Percentiles rank a stretch among this genome's conserved stretches.
phyloP scores from a whole-genome alignment of 2,888 invertebrate species.

The Amblyjoppa fuscipennis region DNA sequence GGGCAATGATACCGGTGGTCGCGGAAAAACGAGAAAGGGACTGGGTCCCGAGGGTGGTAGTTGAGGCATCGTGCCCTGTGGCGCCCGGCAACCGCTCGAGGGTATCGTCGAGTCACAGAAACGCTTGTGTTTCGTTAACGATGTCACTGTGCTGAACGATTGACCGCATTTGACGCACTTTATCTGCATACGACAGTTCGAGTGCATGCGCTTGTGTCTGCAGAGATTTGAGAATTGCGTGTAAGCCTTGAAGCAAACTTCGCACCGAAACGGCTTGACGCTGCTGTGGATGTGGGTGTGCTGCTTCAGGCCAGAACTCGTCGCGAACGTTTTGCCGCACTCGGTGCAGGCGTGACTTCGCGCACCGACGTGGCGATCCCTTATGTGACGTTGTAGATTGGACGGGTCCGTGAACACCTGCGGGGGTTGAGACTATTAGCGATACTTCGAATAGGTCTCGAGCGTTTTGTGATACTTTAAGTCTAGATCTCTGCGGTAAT shows the following conservation, averaged over 20 bases:
- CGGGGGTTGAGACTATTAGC: constrained; percentile 86
- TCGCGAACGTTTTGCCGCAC: constrained; percentile 99
- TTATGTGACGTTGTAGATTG: constrained; percentile 98
- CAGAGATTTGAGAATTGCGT: constrained; percentile 99
- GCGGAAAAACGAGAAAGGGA: constrained; percentile 90
- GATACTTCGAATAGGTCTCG: constrained; percentile 78
- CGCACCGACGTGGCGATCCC: constrained; percentile 97
- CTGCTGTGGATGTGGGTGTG: constrained; percentile 99
- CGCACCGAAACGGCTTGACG: constrained; percentile 98
- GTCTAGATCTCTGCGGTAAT: not conserved
- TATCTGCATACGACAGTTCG: constrained; percentile 96
- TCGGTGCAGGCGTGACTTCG: constrained; percentile 98
- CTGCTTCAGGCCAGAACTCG: constrained; percentile 98
- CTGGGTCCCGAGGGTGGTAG: constrained; percentile 77
- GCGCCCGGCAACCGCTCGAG: constrained; percentile 75
- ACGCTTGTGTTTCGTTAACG: constrained; percentile 97
- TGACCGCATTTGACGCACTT: constrained; percentile 98
- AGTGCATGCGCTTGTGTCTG: constrained; percentile 99
- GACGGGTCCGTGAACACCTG: constrained; percentile 98
- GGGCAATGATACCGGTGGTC: constrained; percentile 87
- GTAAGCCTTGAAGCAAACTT: constrained; percentile 98
- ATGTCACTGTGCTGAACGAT: constrained; percentile 96
- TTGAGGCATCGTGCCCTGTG: constrained; percentile 80
- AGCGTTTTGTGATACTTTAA: constrained; percentile 22
- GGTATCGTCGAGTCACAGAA: constrained; percentile 95